Evolutionary conservation across 2,888 invertebrate genomes (phyloP).

Genomic region (Sarcophaga variegata): DNA sequence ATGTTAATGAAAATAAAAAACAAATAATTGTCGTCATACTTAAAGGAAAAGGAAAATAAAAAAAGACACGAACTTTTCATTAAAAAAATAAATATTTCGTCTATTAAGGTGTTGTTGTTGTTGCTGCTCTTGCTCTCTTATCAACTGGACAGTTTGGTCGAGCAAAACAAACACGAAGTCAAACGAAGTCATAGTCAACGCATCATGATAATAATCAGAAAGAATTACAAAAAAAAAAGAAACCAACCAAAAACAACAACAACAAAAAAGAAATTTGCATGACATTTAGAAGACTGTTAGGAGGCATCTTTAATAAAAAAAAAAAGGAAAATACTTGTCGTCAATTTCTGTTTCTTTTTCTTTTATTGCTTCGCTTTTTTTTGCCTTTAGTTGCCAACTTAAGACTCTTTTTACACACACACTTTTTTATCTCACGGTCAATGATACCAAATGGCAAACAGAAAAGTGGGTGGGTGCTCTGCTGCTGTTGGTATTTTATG

Average conservation of each 20-base stretch:
- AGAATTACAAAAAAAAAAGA: background rate
- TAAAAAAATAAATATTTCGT: too few species aligned
- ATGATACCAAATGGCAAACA: background rate
- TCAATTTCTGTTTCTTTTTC: background rate
- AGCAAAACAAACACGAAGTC: conserved; percentile 58
- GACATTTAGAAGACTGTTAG: background rate
- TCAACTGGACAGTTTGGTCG: conserved; percentile 60
- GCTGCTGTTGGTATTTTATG: background rate
- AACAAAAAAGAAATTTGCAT: background rate
- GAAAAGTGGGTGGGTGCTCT: background rate
- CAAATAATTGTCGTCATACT: too few species aligned
- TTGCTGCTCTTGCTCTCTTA: conserved; percentile 11
- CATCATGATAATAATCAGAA: background rate
- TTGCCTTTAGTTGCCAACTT: background rate
- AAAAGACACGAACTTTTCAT: too few species aligned
- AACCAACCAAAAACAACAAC: too few species aligned
- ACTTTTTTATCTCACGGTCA: background rate
- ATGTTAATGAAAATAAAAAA: too few species aligned
- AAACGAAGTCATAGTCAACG: background rate
- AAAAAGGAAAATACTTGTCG: too few species aligned
- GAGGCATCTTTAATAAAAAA: background rate
- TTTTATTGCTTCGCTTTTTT: background rate
- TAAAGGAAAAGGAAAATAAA: too few species aligned
- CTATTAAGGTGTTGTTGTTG: too few species aligned
- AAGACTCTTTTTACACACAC: background rate